Percentiles rank a stretch among this genome's conserved stretches.
Conservation (phyloP, 2,113 vertebrate species). For the Acrocephalus arundinaceus region DNA sequence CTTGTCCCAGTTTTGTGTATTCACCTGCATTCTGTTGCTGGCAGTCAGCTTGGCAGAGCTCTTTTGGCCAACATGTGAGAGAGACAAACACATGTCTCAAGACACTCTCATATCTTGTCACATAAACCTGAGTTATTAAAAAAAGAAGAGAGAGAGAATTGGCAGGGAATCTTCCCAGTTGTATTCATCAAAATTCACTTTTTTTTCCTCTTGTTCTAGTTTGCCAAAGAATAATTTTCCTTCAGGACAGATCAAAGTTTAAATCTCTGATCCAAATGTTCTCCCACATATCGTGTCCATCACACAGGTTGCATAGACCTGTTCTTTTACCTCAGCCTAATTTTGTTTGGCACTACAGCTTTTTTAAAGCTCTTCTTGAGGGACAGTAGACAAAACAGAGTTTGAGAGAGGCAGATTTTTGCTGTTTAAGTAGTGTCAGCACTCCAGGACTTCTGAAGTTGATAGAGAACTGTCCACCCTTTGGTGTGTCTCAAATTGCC, state of each 20-base stretch:
- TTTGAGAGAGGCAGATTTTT: neutral
- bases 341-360: constrained; percentile 45
- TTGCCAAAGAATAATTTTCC: constrained; percentile 67
- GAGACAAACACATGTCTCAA: neutral
- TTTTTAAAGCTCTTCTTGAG: constrained; percentile 11
- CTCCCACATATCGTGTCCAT: neutral
- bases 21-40: neutral
- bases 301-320: neutral
- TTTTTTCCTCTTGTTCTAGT: constrained; percentile 32
- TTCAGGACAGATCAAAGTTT: constrained; percentile 62
- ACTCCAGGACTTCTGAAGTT: neutral
- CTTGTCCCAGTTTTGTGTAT: neutral
- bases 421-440: neutral
- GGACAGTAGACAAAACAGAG: constrained; percentile 10
- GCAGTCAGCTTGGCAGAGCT: neutral
- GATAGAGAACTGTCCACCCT: neutral
- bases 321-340: constrained; percentile 40
- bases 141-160: neutral
- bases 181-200: neutral
- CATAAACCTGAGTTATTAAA: neutral
- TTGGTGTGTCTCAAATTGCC: neutral
- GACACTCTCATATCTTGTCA: neutral
- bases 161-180: neutral
- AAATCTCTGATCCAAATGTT: constrained; percentile 41
- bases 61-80: neutral